Evolutionary conservation across 2,113 vertebrate species (phyloP).

Genomic region (Panthera uncia): DNA sequence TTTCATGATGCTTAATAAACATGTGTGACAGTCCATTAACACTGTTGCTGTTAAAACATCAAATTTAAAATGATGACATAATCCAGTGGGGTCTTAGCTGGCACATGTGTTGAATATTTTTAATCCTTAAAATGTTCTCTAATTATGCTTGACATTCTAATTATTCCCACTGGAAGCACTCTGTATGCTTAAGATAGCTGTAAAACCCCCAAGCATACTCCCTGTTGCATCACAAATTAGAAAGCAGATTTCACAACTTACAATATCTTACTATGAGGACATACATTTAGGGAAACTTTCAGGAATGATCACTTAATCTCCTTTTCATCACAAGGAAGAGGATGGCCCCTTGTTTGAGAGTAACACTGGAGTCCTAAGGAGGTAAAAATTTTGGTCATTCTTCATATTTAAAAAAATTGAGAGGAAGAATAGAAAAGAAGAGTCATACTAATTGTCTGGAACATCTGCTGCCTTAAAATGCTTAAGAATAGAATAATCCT

Average conservation of each 20-base stretch:
- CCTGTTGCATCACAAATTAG: neutral
- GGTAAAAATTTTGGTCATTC: neutral
- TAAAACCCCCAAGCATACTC: neutral
- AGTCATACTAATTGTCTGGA: no score
- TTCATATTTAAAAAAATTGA: neutral
- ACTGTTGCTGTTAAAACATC: neutral
- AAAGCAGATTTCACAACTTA: neutral
- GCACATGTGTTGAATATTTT: neutral
- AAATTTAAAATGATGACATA: neutral
- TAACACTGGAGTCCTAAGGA: neutral
- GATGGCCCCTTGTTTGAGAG: neutral
- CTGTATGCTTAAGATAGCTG: neutral
- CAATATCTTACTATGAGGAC: neutral
- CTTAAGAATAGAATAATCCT: neutral
- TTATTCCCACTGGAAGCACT: neutral
- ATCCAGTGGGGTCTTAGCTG: neutral
- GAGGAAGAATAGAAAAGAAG: neutral
- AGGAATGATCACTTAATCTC: neutral
- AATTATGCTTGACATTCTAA: neutral
- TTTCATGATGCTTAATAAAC: neutral
- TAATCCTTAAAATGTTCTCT: neutral
- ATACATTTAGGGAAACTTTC: slow-evolving; percentile 12
- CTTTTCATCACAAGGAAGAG: neutral
- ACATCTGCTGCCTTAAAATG: neutral
- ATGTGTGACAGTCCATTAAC: neutral